These are phyloP conservation scores for Paratrypauchen microcephalus DNA, from an alignment of 2,797 vertebrate species.

Conservation along the genomic window DNA sequence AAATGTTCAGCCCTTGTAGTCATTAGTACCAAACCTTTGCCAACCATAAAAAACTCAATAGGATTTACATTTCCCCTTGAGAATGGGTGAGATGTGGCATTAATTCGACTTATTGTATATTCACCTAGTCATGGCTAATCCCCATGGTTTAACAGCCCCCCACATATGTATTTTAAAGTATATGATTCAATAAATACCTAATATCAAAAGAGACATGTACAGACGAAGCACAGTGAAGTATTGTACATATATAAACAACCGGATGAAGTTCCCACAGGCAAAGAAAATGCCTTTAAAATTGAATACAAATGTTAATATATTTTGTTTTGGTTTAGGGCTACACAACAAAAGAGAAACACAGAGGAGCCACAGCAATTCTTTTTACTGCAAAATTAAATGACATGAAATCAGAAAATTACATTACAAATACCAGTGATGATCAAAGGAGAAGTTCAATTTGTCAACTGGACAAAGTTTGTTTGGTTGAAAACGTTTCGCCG, in stretches of 20 bases:
- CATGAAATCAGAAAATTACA: too few relatives aligned
- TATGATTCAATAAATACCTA: not conserved
- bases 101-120: not conserved
- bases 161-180: not conserved
- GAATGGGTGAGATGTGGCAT: not conserved
- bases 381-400: not conserved
- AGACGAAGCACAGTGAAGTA: not conserved
- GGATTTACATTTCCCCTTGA: not conserved
- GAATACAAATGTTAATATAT: not conserved
- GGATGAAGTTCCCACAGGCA: not conserved
- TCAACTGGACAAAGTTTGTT: too few relatives aligned
- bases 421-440: too few relatives aligned
- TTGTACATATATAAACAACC: not conserved
- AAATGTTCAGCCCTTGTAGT: not conserved
- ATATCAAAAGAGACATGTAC: not conserved
- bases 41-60: not conserved
- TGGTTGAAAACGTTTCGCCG: too few relatives aligned
- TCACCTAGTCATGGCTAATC: not conserved
- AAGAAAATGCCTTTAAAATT: not conserved
- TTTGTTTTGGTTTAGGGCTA: not conserved
- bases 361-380: not conserved
- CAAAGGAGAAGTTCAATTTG: too few relatives aligned
- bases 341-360: not conserved
- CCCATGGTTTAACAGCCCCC: not conserved
- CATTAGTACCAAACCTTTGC: not conserved